These are phyloP conservation scores for Eupleurogrammus muticus DNA, from an alignment of 2,797 vertebrate species.

Conservation along the genomic window DNA sequence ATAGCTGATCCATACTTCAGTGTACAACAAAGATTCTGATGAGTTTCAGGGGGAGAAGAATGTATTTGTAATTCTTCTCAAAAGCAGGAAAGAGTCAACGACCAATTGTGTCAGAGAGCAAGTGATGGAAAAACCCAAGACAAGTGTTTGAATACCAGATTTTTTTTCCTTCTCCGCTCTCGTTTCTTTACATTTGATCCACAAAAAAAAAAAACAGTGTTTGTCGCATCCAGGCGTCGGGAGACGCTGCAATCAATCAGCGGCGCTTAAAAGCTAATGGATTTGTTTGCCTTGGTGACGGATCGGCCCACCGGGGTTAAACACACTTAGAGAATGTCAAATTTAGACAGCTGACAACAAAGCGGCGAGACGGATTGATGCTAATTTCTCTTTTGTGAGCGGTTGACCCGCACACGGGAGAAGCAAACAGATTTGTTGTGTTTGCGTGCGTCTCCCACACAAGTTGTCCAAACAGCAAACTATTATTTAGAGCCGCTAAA, in stretches of 20 bases:
- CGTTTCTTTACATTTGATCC: constrained; percentile 1
- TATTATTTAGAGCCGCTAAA: neutral
- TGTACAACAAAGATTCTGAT: neutral
- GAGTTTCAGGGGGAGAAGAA: neutral
- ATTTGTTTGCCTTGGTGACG: constrained; percentile 55
- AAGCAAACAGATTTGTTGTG: neutral
- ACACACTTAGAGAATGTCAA: constrained; percentile 45
- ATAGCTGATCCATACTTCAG: neutral
- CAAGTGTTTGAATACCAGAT: neutral
- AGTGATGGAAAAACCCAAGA: constrained; percentile 27
- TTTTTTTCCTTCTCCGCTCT: neutral
- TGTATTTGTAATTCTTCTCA: neutral
- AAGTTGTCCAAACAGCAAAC: neutral
- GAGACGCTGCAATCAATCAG: constrained; percentile 52
- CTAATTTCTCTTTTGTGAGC: constrained; percentile 15
- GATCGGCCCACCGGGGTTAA: constrained; percentile 22
- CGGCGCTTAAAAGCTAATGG: constrained; percentile 24
- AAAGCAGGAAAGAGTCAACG: neutral
- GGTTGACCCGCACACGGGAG: neutral
- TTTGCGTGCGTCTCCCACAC: neutral
- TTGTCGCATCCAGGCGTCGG: constrained; percentile 27
- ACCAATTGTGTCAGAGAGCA: neutral
- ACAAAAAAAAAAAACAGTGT: constrained; percentile 18
- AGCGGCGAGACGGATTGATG: constrained; percentile 24
- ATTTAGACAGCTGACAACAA: constrained; percentile 42